Base-by-base conservation (phyloP, 2,888 invertebrate genomes). In the Aphrophora alni region DNA sequence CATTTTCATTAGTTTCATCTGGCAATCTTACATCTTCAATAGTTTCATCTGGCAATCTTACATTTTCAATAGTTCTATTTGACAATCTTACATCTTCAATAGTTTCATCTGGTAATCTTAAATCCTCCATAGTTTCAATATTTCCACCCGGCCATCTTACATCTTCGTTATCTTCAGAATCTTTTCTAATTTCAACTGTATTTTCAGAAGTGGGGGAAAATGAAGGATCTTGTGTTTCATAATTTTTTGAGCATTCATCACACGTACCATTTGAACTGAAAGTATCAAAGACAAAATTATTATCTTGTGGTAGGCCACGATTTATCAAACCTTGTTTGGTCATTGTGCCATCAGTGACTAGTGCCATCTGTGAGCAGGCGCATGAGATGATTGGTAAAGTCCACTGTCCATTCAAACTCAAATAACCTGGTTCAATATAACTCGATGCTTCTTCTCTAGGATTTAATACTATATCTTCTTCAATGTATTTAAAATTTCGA, bases 321-420 rank as follows among this genome's bases (percentile, higher is more conserved):
- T 81, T 81, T 26, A 81, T 26, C 59, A 81, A 68, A 12, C 81
- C 81, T 71, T 78, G 81, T 26, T 81, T 75, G 1, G 81, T 81
- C 81, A 81, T 78, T 25, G 71, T 75, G 26, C 75, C 81, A 51
- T 81, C 81, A 25, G 78, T 75, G 0, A 78, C 33, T 0, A 78
- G 17, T 5, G 59, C 71, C 21, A 71, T 75, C 17, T 77, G 77
- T 10, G 81, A 81, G 38, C 81, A 81, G 7, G 81, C 77, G 21
- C 81, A 81, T 21, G 81, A 72, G 21, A 81, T 78, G 33, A 81
- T 77, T 2, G 81, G 81, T 38, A 81, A 71, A 28, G 81, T 81
- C 81, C 81, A 81, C 51, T 81, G 81, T 14, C 81, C 81, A 24
- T 77, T 81, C 44, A 81, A 59, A 28, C 38, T 78, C 25, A 78